These are phyloP conservation scores for Pachyrhynchus sulphureomaculatus DNA, from an alignment of 1,140 invertebrate species.

Conservation along the genomic window DNA sequence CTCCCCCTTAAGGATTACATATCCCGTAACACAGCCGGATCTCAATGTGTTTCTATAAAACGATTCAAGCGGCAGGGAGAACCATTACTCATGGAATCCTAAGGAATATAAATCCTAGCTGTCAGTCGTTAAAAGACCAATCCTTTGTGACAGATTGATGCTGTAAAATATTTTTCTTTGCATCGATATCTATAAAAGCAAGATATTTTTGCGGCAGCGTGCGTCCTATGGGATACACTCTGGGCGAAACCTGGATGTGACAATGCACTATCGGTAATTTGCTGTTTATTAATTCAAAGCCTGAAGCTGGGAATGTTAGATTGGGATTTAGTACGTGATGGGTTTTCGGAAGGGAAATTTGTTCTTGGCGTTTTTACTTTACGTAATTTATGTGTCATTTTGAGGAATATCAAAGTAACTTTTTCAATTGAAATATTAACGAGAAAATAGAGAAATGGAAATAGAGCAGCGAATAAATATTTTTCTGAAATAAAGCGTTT, in stretches of 20 bases:
- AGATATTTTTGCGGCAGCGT: conserved; percentile 17
- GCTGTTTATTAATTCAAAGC: conserved; percentile 37
- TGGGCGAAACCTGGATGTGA: conserved; percentile 33
- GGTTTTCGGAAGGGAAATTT: conserved; percentile 9
- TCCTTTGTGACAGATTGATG: conserved; percentile 44
- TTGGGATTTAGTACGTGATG: conserved; percentile 26
- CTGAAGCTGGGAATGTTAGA: conserved; percentile 15
- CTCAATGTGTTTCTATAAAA: conserved; percentile 10
- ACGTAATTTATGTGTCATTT: neutral
- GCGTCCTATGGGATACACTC: conserved; percentile 24
- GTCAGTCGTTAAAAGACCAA: conserved; percentile 45
- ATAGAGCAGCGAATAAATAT: no score
- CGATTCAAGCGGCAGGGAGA: conserved; percentile 32
- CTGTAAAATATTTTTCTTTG: conserved; percentile 40
- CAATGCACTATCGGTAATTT: conserved; percentile 38
- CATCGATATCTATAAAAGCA: conserved; percentile 34
- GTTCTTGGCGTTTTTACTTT: neutral
- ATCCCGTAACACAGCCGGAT: neutral
- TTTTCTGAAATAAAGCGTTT: no score
- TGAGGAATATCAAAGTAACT: neutral
- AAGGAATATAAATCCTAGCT: conserved; percentile 33
- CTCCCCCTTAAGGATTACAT: conserved; percentile 29
- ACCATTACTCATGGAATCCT: conserved; percentile 45
- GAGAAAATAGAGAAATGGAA: no score
- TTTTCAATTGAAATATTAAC: no score